Percentiles rank a stretch among this genome's conserved stretches.
These are phyloP conservation scores for Acrobasis repandana DNA, from an alignment of 2,888 invertebrate genomes.

Conservation along the genomic window DNA sequence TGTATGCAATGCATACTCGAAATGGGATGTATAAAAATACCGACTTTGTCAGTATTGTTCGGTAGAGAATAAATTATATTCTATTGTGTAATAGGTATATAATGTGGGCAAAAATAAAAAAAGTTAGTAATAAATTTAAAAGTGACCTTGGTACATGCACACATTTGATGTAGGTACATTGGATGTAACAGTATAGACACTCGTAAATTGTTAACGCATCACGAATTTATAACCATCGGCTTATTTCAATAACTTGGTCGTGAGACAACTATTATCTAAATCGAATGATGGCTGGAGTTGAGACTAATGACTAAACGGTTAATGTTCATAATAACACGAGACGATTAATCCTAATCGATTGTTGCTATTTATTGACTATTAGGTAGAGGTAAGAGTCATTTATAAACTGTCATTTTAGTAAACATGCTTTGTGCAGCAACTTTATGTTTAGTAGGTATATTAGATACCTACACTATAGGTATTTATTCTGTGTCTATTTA, in stretches of 20 bases:
- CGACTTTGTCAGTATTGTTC: no score
- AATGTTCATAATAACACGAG: neutral
- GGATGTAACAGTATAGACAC: neutral
- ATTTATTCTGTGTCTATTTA: no score
- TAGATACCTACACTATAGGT: no score
- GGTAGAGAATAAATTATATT: no score
- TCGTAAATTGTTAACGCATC: slow-evolving; percentile 19
- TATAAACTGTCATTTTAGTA: neutral
- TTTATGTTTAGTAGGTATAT: no score
- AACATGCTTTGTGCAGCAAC: no score
- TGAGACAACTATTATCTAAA: slow-evolving; percentile 20
- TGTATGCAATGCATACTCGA: no score
- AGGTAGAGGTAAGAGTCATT: no score
- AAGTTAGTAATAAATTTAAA: neutral
- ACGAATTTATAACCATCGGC: slow-evolving; percentile 12
- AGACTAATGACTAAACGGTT: neutral
- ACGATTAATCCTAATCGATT: neutral
- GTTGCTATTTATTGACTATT: neutral
- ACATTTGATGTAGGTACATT: neutral
- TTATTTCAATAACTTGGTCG: slow-evolving; percentile 20
- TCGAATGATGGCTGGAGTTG: neutral
- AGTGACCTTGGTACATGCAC: neutral
- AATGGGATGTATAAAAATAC: no score
- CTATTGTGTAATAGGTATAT: no score
- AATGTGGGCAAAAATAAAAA: neutral